Conservation (phyloP, 2,113 vertebrate genomes). For the Myotis davidii region DNA sequence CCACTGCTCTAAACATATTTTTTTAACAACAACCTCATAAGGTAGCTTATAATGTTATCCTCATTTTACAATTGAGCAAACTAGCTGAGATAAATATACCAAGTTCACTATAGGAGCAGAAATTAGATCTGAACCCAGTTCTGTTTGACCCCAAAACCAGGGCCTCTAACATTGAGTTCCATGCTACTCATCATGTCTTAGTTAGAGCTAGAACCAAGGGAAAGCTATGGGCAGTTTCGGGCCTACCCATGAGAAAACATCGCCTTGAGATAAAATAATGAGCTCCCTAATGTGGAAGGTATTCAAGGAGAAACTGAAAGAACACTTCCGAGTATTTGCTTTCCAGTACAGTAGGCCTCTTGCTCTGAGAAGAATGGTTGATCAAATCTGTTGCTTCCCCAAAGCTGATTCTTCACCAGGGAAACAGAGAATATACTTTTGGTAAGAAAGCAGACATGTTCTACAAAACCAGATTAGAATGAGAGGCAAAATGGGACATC, state of each 20-base stretch:
- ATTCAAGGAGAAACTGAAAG: not conserved
- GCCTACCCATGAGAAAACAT: not conserved
- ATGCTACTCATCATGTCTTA: not conserved
- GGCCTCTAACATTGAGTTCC: not conserved
- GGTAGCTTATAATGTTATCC: not conserved
- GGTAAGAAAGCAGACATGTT: conserved; percentile 3
- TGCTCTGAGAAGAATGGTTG: not conserved
- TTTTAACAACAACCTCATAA: not conserved
- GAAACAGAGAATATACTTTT: conserved; percentile 13
- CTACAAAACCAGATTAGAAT: conserved; percentile 8
- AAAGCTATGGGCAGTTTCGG: not conserved
- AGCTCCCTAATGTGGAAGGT: not conserved
- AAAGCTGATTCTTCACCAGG: not conserved
- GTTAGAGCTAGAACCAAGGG: not conserved
- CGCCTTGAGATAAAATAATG: not conserved
- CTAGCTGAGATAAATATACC: not conserved
- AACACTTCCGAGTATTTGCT: not conserved
- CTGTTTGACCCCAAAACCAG: not conserved
- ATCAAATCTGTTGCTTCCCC: not conserved
- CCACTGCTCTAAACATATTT: not conserved
- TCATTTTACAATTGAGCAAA: not conserved
- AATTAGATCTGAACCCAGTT: not conserved
- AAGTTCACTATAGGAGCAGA: not conserved
- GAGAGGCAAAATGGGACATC: not conserved
- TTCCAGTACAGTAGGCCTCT: not conserved